phyloP scores from a whole-genome alignment of 2,113 vertebrate genomes.

The Poeciliopsis retropinna region DNA sequence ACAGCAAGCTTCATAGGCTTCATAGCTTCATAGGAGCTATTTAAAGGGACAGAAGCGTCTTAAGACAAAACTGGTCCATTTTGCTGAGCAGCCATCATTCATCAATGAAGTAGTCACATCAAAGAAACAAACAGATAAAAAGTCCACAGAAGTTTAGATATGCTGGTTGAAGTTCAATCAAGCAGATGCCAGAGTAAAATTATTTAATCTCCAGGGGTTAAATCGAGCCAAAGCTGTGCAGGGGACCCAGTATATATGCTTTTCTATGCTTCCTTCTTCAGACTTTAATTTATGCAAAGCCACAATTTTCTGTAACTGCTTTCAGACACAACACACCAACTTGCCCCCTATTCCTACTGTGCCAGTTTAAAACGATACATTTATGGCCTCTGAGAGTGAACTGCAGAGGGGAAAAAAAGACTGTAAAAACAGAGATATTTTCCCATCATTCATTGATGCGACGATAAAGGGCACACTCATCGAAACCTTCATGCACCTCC shows the following conservation, averaged over 20 bases:
- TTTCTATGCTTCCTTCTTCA: background rate
- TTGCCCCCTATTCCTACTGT: background rate
- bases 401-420: background rate
- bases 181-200: background rate
- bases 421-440: background rate
- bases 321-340: background rate
- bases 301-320: background rate
- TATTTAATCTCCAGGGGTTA: background rate
- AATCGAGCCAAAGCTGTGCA: background rate
- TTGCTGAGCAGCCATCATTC: background rate
- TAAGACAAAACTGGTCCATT: background rate
- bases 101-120: background rate
- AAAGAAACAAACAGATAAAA: background rate
- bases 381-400: background rate
- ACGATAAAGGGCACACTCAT: background rate
- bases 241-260: background rate
- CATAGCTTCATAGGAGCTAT: too few relatives aligned
- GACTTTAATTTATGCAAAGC: conserved; percentile 4
- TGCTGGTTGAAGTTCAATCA: background rate
- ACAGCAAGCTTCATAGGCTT: background rate
- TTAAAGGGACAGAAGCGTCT: background rate
- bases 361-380: background rate
- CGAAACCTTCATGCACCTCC: background rate
- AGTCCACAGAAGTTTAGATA: background rate
- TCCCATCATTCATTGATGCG: background rate